Percentiles rank a stretch among this genome's conserved stretches.
Conservation (phyloP, 2,797 vertebrate species). For the Luscinia megarhynchos region DNA sequence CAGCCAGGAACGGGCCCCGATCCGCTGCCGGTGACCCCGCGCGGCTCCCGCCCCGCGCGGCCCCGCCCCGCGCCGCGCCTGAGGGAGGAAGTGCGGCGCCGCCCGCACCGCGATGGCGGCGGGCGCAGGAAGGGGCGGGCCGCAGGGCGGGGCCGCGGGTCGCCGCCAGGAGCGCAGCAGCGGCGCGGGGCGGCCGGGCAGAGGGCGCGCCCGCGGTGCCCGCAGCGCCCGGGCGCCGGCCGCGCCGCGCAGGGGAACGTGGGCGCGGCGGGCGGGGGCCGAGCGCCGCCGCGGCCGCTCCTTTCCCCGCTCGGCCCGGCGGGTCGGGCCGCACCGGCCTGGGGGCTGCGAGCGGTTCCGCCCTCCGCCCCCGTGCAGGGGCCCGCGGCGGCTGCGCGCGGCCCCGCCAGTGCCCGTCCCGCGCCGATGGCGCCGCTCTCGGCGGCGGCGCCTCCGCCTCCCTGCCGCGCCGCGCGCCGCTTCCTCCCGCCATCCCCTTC, state of each 20-base stretch:
- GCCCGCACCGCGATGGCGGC: constrained; percentile 14
- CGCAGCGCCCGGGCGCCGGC: neutral
- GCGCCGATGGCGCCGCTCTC: neutral
- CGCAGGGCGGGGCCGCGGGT: neutral
- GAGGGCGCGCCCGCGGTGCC: neutral
- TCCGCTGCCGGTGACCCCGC: too few species aligned
- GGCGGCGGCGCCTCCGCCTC: neutral
- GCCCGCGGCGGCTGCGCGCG: neutral
- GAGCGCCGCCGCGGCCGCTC: neutral
- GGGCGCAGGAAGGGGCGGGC: constrained; percentile 37
- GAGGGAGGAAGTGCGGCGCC: neutral
- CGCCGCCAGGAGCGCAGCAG: neutral
- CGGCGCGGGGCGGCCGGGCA: neutral
- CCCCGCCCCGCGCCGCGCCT: neutral
- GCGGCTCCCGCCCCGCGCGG: too few species aligned
- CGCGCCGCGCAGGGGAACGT: neutral
- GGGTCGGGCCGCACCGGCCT: neutral
- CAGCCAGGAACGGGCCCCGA: fast-evolving
- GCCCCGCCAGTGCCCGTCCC: neutral
- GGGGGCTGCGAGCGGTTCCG: neutral
- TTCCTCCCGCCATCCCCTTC: constrained; percentile 62
- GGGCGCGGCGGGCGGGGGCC: neutral
- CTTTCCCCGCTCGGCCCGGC: too few species aligned
- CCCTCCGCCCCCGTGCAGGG: constrained; percentile 23
- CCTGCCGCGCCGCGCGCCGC: neutral